Conservation (phyloP, 2,888 invertebrate species). For the Drosophila yooni region DNA sequence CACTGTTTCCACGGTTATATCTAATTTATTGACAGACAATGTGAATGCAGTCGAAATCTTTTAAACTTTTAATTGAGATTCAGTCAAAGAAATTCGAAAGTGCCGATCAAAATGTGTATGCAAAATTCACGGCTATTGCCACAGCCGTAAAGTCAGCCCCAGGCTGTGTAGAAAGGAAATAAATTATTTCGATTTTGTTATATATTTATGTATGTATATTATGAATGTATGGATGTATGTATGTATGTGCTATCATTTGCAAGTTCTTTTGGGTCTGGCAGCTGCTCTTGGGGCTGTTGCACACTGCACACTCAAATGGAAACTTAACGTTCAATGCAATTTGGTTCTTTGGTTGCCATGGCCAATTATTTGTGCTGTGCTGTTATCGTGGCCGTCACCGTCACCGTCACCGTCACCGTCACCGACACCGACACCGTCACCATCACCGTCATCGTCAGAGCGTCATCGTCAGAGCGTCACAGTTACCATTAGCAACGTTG, state of each 20-base stretch:
- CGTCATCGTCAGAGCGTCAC: slow-evolving; percentile 29
- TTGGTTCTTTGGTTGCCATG: slow-evolving; percentile 55
- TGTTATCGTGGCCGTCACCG: slow-evolving; percentile 70
- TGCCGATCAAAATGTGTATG: slow-evolving; percentile 3
- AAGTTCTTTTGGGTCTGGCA: slow-evolving; percentile 7
- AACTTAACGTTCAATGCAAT: slow-evolving; percentile 74
- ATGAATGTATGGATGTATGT: not conserved
- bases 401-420: slow-evolving; percentile 6
- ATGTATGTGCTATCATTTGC: slow-evolving; percentile 22
- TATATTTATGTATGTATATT: not conserved
- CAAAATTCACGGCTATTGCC: not conserved
- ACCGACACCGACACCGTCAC: not conserved
- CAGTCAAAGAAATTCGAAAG: not conserved
- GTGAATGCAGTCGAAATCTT: not conserved
- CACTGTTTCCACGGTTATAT: too few species aligned
- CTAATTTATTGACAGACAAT: not conserved
- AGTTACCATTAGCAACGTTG: slow-evolving; percentile 14
- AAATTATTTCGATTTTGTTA: slow-evolving; percentile 9
- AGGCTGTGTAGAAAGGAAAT: slow-evolving; percentile 10
- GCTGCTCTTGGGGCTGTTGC: slow-evolving; percentile 28
- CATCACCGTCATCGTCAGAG: not conserved
- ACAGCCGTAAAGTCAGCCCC: not conserved
- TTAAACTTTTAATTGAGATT: not conserved
- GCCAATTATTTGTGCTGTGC: slow-evolving; percentile 76
- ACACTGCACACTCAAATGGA: slow-evolving; percentile 33